Conservation (phyloP, 2,113 vertebrate species). For the Sceloporus tristichus region DNA sequence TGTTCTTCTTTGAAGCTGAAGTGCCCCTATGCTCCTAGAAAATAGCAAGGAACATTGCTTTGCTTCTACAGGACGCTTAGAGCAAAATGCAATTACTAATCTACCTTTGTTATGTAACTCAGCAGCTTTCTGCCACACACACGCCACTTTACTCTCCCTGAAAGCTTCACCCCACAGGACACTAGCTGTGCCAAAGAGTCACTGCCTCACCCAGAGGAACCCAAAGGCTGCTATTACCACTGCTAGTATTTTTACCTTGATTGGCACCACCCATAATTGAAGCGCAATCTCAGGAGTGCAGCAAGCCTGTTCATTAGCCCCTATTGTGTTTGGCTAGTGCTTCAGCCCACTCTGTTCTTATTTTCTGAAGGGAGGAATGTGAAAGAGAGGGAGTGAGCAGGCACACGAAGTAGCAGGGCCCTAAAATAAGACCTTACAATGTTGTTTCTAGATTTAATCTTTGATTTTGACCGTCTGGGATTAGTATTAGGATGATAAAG, state of each 20-base stretch:
- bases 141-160: not conserved
- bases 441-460: constrained; percentile 55
- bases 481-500: no score
- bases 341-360: constrained; percentile 65
- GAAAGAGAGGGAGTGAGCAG: constrained; percentile 50
- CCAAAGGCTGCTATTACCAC: constrained; percentile 65
- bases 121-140: constrained; percentile 21
- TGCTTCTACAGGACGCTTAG: not conserved
- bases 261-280: constrained; percentile 71
- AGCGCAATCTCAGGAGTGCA: constrained; percentile 64
- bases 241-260: constrained; percentile 73
- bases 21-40: not conserved
- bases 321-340: constrained; percentile 68
- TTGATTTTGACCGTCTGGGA: constrained; percentile 47
- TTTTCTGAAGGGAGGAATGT: constrained; percentile 10
- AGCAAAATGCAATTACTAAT: not conserved
- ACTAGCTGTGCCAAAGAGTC: constrained; percentile 38
- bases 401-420: constrained; percentile 62
- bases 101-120: constrained; percentile 29
- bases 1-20: not conserved
- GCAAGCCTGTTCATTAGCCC: constrained; percentile 67
- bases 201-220: constrained; percentile 38
- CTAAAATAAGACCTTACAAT: constrained; percentile 39
- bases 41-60: constrained; percentile 7
- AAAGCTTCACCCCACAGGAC: constrained; percentile 43